These are phyloP conservation scores for Enteromius viviparus DNA, from an alignment of 2,797 vertebrate genomes.

Conservation along the genomic window DNA sequence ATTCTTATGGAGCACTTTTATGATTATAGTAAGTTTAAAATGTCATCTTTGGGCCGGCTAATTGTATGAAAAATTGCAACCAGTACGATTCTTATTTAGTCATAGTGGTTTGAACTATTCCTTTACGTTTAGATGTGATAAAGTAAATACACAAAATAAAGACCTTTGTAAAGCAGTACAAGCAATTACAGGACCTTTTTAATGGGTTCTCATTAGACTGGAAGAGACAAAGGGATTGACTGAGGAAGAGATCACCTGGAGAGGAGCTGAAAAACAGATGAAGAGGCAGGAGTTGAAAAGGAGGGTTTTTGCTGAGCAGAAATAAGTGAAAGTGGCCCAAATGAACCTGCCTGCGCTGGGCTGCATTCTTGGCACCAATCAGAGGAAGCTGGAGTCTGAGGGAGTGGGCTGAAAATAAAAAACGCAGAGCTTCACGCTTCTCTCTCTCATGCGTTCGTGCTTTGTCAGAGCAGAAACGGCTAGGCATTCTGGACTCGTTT, in stretches of 20 bases:
- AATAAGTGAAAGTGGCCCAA: slow-evolving; percentile 47
- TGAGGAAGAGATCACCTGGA: slow-evolving; percentile 44
- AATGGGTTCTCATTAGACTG: slow-evolving; percentile 6
- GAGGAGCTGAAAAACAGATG: slow-evolving; percentile 28
- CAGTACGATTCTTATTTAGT: not conserved
- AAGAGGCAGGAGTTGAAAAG: not conserved
- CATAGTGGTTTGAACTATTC: not conserved
- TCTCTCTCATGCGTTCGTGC: slow-evolving; percentile 1
- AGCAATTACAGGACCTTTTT: not conserved
- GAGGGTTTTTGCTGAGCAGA: slow-evolving; percentile 49
- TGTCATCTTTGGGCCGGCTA: not conserved
- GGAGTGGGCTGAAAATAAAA: slow-evolving; percentile 37
- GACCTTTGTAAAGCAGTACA: not conserved
- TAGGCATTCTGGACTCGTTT: not conserved
- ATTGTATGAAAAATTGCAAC: not conserved
- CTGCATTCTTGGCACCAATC: slow-evolving; percentile 48
- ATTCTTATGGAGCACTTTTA: not conserved
- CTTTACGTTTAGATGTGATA: not conserved
- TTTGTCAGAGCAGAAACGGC: slow-evolving; percentile 7
- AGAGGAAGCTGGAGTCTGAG: slow-evolving; percentile 41
- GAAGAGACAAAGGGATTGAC: not conserved
- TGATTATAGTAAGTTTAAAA: not conserved
- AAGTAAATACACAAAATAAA: slow-evolving; percentile 1
- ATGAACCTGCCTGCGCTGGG: slow-evolving; percentile 40
- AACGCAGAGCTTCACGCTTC: slow-evolving; percentile 16